phyloP scores from a whole-genome alignment of 2,888 invertebrate species.

The Rhamnusium bicolor region DNA sequence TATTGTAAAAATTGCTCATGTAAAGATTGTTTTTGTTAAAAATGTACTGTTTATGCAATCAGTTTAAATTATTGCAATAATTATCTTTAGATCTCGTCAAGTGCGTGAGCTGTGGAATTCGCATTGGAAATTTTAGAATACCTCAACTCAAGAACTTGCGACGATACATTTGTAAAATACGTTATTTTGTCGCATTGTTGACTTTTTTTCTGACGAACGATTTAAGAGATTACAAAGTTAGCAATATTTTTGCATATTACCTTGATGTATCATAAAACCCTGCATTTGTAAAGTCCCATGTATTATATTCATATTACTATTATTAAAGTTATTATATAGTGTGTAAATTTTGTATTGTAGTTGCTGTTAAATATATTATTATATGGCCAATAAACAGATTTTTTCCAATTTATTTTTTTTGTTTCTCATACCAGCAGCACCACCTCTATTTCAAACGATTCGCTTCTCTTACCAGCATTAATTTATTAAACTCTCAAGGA shows the following conservation, averaged over 20 bases:
- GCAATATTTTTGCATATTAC: conserved; percentile 73
- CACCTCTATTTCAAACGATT: conserved; percentile 5
- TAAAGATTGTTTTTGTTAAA: conserved; percentile 71
- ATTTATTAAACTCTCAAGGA: neutral
- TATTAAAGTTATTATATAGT: conserved; percentile 77
- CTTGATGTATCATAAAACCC: conserved; percentile 69
- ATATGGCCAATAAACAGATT: conserved; percentile 81
- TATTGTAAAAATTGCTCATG: conserved; percentile 70
- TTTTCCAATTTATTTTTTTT: conserved; percentile 73
- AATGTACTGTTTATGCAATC: conserved; percentile 65
- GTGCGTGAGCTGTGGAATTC: conserved; percentile 38
- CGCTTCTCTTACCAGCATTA: conserved; percentile 10
- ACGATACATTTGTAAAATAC: conserved; percentile 50
- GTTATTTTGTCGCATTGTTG: conserved; percentile 67
- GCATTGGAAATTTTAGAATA: conserved; percentile 39
- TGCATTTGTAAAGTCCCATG: conserved; percentile 70
- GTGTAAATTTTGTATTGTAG: conserved; percentile 85
- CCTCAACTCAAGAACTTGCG: conserved; percentile 33
- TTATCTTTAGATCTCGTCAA: conserved; percentile 48
- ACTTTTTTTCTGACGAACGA: conserved; percentile 69
- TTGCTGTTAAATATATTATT: conserved; percentile 83
- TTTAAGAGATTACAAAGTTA: conserved; percentile 69
- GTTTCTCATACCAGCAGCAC: conserved; percentile 11
- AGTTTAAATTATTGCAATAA: conserved; percentile 60
- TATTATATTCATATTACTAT: conserved; percentile 73